Conservation (phyloP, 1,140 invertebrate genomes). For the Brachionus asplanchnoidis region DNA sequence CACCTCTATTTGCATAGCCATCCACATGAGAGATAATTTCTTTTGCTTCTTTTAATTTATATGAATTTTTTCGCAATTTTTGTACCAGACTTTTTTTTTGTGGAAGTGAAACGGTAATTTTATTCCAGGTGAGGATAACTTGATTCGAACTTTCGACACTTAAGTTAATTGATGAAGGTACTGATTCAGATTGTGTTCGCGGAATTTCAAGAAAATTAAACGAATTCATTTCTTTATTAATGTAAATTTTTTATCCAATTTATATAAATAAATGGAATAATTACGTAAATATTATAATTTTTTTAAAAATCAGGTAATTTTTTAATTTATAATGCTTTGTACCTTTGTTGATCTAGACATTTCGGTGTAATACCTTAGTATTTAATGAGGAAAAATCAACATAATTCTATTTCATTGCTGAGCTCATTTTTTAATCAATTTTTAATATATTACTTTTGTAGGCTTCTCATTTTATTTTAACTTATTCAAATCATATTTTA, state of each 20-base stretch:
- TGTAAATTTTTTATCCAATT: not conserved
- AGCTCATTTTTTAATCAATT: not conserved
- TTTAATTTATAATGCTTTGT: not conserved
- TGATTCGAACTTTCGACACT: not conserved
- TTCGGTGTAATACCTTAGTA: not conserved
- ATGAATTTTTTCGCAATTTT: not conserved
- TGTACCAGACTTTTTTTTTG: not conserved
- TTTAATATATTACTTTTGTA: not conserved
- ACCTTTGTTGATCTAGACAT: not conserved
- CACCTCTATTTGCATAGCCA: slow-evolving; percentile 78
- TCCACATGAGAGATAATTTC: slow-evolving; percentile 59
- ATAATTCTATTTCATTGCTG: not conserved
- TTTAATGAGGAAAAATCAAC: not conserved
- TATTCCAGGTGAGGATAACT: not conserved
- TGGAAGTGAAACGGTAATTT: not conserved
- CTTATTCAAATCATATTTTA: too few species aligned
- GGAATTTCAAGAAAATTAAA: not conserved
- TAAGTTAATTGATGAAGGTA: not conserved
- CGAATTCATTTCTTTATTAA: not conserved
- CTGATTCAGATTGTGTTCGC: not conserved
- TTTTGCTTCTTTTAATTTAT: not conserved
- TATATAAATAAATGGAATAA: not conserved
- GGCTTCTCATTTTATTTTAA: too few species aligned
- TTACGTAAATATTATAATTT: not conserved
- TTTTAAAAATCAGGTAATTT: not conserved